phyloP scores from a whole-genome alignment of 1,140 invertebrate genomes.

The Theocolax elegans region DNA sequence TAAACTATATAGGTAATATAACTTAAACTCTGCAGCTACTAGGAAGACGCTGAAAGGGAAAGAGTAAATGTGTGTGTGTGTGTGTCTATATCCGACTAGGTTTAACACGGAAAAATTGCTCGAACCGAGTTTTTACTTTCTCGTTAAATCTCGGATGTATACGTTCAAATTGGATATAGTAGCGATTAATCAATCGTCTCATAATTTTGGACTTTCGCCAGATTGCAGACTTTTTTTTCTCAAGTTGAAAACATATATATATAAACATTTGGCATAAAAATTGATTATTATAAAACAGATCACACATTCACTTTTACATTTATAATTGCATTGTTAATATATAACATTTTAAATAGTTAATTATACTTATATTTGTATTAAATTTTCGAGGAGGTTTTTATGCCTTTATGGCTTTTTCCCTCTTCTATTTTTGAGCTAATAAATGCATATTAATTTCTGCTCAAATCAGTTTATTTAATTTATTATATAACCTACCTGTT shows the following conservation, averaged over 20 bases:
- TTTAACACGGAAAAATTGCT: constrained; percentile 16
- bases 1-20: not conserved
- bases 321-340: too few relatives aligned
- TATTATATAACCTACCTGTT: constrained; percentile 25
- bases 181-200: constrained; percentile 16
- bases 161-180: not conserved
- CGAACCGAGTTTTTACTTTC: not conserved
- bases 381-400: constrained; percentile 4
- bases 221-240: not conserved
- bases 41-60: constrained; percentile 25
- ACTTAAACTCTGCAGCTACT: not conserved
- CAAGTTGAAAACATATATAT: not conserved
- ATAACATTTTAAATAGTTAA: too few relatives aligned
- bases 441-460: too few relatives aligned
- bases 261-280: not conserved
- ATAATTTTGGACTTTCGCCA: too few relatives aligned
- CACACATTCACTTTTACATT: too few relatives aligned
- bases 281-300: not conserved
- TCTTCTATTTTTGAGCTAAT: too few relatives aligned
- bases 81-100: too few relatives aligned
- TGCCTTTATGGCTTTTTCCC: not conserved
- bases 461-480: too few relatives aligned
- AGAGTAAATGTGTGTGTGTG: not conserved
- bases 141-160: not conserved
- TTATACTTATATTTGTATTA: too few relatives aligned